Evolutionary conservation across 1,140 invertebrate genomes (phyloP).

Genomic region (Pseudomyrmex flavicornis): DNA sequence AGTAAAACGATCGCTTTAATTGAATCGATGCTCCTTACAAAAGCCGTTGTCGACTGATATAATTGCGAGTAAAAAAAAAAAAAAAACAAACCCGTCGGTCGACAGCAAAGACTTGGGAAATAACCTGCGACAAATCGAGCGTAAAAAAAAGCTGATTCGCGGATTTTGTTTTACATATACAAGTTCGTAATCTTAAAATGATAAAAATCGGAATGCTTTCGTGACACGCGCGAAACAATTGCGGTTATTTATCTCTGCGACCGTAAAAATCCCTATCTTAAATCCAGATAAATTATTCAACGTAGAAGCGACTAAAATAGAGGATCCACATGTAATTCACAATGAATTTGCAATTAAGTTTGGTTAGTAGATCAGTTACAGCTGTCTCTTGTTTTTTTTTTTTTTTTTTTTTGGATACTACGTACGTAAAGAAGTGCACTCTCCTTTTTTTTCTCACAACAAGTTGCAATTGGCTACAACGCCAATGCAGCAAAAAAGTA

Average conservation of each 20-base stretch:
- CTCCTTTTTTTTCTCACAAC: not conserved
- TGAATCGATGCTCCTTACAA: slow-evolving; percentile 68
- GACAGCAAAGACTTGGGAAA: slow-evolving; percentile 33
- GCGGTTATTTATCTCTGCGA: not conserved
- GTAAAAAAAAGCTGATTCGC: not conserved
- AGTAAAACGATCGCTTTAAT: slow-evolving; percentile 67
- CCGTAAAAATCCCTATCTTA: not conserved
- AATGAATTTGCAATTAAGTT: too few species aligned
- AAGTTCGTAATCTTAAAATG: not conserved
- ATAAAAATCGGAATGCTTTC: slow-evolving; percentile 21
- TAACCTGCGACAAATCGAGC: slow-evolving; percentile 41
- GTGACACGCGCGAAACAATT: too few species aligned
- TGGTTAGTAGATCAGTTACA: not conserved
- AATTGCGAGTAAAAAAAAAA: slow-evolving; percentile 11
- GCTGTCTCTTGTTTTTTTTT: not conserved
- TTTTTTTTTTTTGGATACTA: not conserved
- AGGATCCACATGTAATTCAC: not conserved
- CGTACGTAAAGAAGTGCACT: slow-evolving; percentile 16
- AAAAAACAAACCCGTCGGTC: slow-evolving; percentile 32
- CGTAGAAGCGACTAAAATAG: too few species aligned
- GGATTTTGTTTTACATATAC: not conserved
- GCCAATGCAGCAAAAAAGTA: slow-evolving; percentile 34
- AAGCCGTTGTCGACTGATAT: slow-evolving; percentile 43
- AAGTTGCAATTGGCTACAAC: not conserved
- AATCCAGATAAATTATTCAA: not conserved